Base-by-base conservation (phyloP, 2,797 vertebrate species). In the Bryconaethiops microstoma region DNA sequence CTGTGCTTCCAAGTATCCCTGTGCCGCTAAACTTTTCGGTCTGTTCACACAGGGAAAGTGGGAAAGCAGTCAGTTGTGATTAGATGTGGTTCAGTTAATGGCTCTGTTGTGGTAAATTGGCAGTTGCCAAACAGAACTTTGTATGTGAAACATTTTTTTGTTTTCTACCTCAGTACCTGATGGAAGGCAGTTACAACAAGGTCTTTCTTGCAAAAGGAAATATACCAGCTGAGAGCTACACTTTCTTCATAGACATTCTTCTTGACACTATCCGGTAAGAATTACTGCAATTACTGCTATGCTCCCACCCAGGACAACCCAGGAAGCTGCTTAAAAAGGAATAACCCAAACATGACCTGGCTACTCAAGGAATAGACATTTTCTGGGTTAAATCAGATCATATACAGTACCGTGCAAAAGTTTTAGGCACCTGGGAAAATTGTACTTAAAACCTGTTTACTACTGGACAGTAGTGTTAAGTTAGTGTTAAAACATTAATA, bases 131-230 rank as follows among this genome's bases (percentile, higher is more conserved):
- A 2, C 7, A 75, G 54, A 69, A 12, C 10, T 63, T 68, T 21
- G 78, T 13, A 10, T 60, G 57, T 60, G 21, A 21, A 23, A 21
- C 9, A 23, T 45, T 12, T 77, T 85, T 17, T 83, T 19, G 1
- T 79, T 7, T 50, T 13, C 52, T 52, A 84, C 9, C 89, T 16
- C 84, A 98, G 97, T 99, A 98, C 84, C 87, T 99, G 91, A 99
- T 98, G 97, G 97, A 98, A 76, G 97, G 97, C 70, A 98, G 96
- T 87, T 99, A 99, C 93, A 99, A 99, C 94, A 99, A 99, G 78
- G 97, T 99, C 4, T 99, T 99, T 87, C 94, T 99, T 59, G 97
- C 97, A 45, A 99, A 98, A 89, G 97, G 97, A 19, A 99, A 99
- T 89, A 98, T 98, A 87, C 97, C 97, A 0, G 97, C 97, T 0